phyloP scores from a whole-genome alignment of 2,888 invertebrate genomes.

The Nephrotoma guestfalica region DNA sequence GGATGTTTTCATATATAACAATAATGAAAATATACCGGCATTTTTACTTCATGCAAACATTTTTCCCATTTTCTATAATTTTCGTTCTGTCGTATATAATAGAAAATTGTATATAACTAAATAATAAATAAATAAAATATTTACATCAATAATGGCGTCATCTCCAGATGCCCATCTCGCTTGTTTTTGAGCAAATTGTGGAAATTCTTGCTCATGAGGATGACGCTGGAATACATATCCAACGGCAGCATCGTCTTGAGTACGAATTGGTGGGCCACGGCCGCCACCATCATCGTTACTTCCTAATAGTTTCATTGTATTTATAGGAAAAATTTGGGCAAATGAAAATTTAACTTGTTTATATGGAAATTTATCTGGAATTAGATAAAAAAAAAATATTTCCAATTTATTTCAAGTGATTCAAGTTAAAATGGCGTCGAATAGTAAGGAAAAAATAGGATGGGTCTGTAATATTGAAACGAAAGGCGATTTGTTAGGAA shows the following conservation, averaged over 20 bases:
- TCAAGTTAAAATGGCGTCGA: too few relatives aligned
- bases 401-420: too few relatives aligned
- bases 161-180: conserved; percentile 77
- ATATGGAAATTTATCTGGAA: conserved; percentile 33
- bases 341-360: not conserved
- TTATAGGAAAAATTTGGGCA: not conserved
- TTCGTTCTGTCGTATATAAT: not conserved
- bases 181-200: conserved; percentile 56
- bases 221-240: conserved; percentile 82
- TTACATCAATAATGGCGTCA: conserved; percentile 75
- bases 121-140: conserved; percentile 21
- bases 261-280: conserved; percentile 50
- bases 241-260: conserved; percentile 84
- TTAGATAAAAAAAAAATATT: conserved; percentile 13
- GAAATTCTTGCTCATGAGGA: conserved; percentile 67
- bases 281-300: conserved; percentile 53
- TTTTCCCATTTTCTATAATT: not conserved
- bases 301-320: conserved; percentile 63
- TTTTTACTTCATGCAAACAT: not conserved
- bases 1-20: not conserved
- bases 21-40: conserved; percentile 1
- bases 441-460: too few relatives aligned
- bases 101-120: not conserved
- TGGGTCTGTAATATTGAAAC: too few relatives aligned
- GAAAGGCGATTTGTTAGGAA: too few relatives aligned